Percentiles rank a stretch among this genome's conserved stretches.
Conservation (phyloP, 1,140 invertebrate species). For the Drosophila repletoides region DNA sequence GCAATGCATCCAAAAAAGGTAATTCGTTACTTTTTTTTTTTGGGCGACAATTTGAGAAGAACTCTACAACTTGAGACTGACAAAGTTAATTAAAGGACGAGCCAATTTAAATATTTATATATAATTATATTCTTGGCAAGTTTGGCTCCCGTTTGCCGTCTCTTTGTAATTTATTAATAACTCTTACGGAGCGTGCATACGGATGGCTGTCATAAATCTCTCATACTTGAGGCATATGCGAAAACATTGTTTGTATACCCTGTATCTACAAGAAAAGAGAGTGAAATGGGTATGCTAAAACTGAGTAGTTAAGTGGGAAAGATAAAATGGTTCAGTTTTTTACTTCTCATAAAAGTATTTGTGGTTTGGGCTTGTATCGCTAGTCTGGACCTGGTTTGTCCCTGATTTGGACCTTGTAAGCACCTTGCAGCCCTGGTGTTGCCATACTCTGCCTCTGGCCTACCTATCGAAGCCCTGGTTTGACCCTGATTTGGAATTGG, state of each 20-base stretch:
- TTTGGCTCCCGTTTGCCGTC: slow-evolving; percentile 19
- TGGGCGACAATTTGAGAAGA: slow-evolving; percentile 25
- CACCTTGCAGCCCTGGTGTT: too few relatives aligned
- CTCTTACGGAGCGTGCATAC: slow-evolving; percentile 37
- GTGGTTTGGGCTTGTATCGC: too few relatives aligned
- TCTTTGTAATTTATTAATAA: slow-evolving; percentile 70
- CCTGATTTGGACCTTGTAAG: too few relatives aligned
- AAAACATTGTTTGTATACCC: slow-evolving; percentile 48
- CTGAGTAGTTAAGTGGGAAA: too few relatives aligned
- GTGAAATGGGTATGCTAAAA: not conserved
- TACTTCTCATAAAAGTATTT: too few relatives aligned
- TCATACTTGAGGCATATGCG: slow-evolving; percentile 71
- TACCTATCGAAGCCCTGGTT: too few relatives aligned
- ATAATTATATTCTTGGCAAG: slow-evolving; percentile 18
- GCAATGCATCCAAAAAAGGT: slow-evolving; percentile 37
- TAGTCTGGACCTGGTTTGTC: too few relatives aligned
- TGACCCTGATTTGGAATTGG: too few relatives aligned
- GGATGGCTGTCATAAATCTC: slow-evolving; percentile 76
- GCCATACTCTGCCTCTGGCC: too few relatives aligned
- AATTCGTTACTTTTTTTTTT: slow-evolving; percentile 11
- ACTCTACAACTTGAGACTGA: slow-evolving; percentile 39
- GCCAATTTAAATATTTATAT: slow-evolving; percentile 67
- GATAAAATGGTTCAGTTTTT: too few relatives aligned
- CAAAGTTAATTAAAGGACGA: slow-evolving; percentile 54
- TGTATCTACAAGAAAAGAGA: not conserved